Evolutionary conservation across 2,888 invertebrate genomes (phyloP), one percentile per base, ranked within the genome.

Genomic region (Rhopalosiphum nymphaeae): DNA sequence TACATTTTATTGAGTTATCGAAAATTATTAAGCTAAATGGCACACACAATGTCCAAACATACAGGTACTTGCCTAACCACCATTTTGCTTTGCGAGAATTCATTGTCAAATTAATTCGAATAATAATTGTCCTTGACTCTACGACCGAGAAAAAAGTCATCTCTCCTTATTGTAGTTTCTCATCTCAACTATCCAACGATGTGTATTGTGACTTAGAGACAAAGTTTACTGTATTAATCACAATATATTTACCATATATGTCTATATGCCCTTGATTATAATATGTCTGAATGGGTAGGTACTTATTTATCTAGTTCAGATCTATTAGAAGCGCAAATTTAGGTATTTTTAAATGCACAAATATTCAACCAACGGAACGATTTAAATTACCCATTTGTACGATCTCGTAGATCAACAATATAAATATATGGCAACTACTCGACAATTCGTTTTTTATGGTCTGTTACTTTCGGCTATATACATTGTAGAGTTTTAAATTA

Each of bases 81-180:
- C 36, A 67, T 36, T 67, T 36, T 36, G n/a, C 26, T 29, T 53
- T 26, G 13, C 29, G 36, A 36, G 36, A 78, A 36, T 13, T 29
- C 2, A 78, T 78, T 84, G 53, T 91, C 78, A 78, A 91, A 91
- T 42, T 46, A 61, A n/a, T 78, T 46, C 49, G n/a, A 87, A 87
- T 49, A 25, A 91, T 49, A 42, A 57, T 42, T 91, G 78, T 91
- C 78, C 91, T 91, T 56, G 84, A 91, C 16, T 56, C 56, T 56
- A 84, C 25, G 46, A 53, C 84, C 21, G 56, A n/a, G 3, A 91
- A 91, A 91, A 53, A 91, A 91, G 84, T 56, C 29, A 36, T 53
- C 26, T 46, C n/a, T 11, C 44, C 61, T 90, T n/a, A 86, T 29
- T 85, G n/a, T 29, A 21, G 29, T 84, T 84, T 91, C 84, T 84